Base-by-base conservation (phyloP, 2,113 vertebrate genomes). In the Merops nubicus region DNA sequence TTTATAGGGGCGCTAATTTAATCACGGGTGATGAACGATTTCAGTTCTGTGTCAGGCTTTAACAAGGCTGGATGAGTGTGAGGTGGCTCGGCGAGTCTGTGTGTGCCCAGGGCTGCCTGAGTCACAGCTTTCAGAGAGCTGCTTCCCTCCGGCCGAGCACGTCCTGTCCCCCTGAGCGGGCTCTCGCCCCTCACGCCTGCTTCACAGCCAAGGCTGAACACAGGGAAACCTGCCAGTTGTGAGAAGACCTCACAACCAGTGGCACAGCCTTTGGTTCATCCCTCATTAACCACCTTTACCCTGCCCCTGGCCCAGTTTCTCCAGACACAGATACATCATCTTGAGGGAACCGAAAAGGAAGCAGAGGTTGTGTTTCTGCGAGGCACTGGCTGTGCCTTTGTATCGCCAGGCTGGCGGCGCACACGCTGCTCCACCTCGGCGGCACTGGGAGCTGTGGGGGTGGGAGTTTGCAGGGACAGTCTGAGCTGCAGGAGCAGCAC, bases 1-100 rank as follows among this genome's bases (percentile, higher is more conserved):
- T 97, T 96, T 83, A 95, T 91, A 70, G 89, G 63, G 84, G 65
- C 59, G 50, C 94, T 94, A 89, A 96, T 93, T 95, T 83, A 82
- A 94, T 96, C 84, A 83, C 1, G 1, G 68, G 45, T 70, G 85
- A 91, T 84, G 92, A 91, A 88, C 64, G 54, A 72, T 74, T 97
- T 95, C 80, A 88, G 82, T 88, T 95, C 87, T 77, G 8, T 21
- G 57, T 33, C 65, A 85, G 53, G 48, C 21, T 88, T 88, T 93
- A 93, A 88, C 69, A n/a, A 91, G 83, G 43, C 48, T 57, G 76
- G 83, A 75, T 96, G 77, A 72, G 88, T 22, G 34, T 0, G 4
- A 6, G 76, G 50, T 40, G 47, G 72, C 57, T 90, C 38, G 31
- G 74, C 0, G 0, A 76, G 57, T 7, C 76, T 17, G 47, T 29